Evolutionary conservation across 2,888 invertebrate species (phyloP).

Genomic region (Paralinhomoeus sp.): DNA sequence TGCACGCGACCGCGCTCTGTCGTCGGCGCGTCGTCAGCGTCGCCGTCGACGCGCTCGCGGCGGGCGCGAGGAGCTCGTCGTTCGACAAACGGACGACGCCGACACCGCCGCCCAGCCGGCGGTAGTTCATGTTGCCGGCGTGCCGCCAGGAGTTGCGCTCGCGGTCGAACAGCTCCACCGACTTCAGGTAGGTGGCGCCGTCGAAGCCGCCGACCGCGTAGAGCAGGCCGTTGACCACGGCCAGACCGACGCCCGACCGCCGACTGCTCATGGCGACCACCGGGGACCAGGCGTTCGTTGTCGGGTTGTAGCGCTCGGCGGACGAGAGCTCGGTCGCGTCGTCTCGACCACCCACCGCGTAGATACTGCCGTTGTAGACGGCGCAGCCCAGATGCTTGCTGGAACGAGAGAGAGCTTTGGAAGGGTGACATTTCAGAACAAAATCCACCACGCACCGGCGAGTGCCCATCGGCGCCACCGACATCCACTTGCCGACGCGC

Average conservation of each 20-base stretch:
- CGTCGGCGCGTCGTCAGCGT: too few species aligned
- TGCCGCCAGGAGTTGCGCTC: not conserved
- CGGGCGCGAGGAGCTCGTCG: too few species aligned
- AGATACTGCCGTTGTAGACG: constrained; percentile 81
- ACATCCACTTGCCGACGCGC: constrained; percentile 46
- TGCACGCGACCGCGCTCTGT: too few species aligned
- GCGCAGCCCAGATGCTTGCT: constrained; percentile 95
- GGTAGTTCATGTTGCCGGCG: constrained; percentile 81
- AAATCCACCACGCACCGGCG: too few species aligned
- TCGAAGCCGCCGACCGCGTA: constrained; percentile 97
- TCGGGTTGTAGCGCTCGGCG: constrained; percentile 85
- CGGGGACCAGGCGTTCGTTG: constrained; percentile 88
- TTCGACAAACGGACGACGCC: constrained; percentile 8
- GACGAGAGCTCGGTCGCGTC: constrained; percentile 89
- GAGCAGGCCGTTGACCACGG: constrained; percentile 87
- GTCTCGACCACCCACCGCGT: constrained; percentile 42
- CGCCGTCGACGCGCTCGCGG: too few species aligned
- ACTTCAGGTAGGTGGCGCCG: constrained; percentile 89
- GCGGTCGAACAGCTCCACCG: constrained; percentile 47
- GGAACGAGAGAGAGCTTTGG: too few species aligned
- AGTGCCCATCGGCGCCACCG: constrained; percentile 59
- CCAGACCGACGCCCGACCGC: constrained; percentile 78
- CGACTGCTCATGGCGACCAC: constrained; percentile 97
- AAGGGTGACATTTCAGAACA: too few species aligned
- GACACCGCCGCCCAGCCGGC: constrained; percentile 43